phyloP scores from a whole-genome alignment of 2,797 vertebrate genomes.

The Uromys caudimaculatus region DNA sequence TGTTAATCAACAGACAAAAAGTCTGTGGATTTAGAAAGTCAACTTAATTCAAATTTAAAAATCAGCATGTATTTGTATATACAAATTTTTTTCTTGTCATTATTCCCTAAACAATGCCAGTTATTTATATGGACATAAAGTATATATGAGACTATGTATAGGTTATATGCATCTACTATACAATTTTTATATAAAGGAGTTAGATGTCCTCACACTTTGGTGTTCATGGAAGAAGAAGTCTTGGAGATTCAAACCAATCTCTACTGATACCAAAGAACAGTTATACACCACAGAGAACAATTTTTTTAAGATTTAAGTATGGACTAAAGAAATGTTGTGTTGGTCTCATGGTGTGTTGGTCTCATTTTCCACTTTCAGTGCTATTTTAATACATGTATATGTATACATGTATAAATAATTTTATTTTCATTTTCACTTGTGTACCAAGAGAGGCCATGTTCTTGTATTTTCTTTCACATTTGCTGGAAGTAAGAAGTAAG shows the following conservation, averaged over 20 bases:
- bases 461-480: background rate
- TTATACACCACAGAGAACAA: background rate
- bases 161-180: background rate
- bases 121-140: background rate
- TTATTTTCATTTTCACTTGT: background rate
- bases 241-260: background rate
- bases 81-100: background rate
- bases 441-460: background rate
- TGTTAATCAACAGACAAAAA: background rate
- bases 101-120: background rate
- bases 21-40: background rate
- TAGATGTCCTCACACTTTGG: background rate
- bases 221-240: background rate
- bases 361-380: background rate
- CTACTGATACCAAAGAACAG: background rate
- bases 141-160: background rate
- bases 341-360: background rate
- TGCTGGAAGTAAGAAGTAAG: background rate
- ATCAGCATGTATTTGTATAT: background rate
- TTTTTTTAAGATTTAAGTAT: background rate
- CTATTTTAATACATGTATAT: background rate
- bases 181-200: background rate
- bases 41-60: background rate
- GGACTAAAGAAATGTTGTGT: background rate
- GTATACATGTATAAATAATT: background rate